These are phyloP conservation scores for Brachyptera risi DNA, from an alignment of 2,888 invertebrate species.

Conservation along the genomic window DNA sequence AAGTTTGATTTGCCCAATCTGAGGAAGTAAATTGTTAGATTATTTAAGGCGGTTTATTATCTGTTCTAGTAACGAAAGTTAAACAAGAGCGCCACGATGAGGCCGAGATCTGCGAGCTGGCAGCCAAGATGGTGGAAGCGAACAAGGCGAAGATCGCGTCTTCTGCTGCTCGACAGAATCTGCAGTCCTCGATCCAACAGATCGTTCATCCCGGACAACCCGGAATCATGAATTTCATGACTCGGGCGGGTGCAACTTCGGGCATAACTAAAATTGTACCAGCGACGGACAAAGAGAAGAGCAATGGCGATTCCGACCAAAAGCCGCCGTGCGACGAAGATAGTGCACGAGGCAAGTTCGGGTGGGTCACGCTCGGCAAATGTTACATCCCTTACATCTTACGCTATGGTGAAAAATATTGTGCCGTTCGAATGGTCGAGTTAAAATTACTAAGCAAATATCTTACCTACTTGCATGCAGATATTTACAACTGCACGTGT, in stretches of 20 bases:
- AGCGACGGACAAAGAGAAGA: constrained; percentile 36
- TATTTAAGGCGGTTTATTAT: too few species aligned
- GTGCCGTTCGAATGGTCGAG: constrained; percentile 93
- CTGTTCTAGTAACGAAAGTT: constrained; percentile 45
- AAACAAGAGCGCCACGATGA: constrained; percentile 78
- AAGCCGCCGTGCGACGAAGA: constrained; percentile 41
- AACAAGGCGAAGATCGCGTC: constrained; percentile 61
- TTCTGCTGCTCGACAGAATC: constrained; percentile 20
- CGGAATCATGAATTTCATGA: constrained; percentile 28
- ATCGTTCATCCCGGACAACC: constrained; percentile 34
- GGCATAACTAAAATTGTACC: not conserved
- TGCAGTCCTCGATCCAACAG: constrained; percentile 16
- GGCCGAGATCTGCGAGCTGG: constrained; percentile 80
- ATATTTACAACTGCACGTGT: constrained; percentile 86
- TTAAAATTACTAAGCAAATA: constrained; percentile 85
- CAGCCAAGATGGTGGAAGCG: constrained; percentile 81
- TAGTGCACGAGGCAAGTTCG: constrained; percentile 61
- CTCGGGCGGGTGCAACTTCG: not conserved
- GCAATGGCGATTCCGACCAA: constrained; percentile 36
- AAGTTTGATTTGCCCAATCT: too few species aligned
- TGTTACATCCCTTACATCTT: constrained; percentile 85
- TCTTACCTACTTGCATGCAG: constrained; percentile 81
- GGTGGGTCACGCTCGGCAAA: constrained; percentile 85
- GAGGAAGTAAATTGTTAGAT: too few species aligned
- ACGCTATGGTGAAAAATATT: constrained; percentile 78